A percentile compares a stretch with the other conserved stretches of the same genome.
These are phyloP conservation scores for Echinarachnius parma DNA, from an alignment of 53 echinoderm and acorn worm species.

Conservation along the genomic window DNA sequence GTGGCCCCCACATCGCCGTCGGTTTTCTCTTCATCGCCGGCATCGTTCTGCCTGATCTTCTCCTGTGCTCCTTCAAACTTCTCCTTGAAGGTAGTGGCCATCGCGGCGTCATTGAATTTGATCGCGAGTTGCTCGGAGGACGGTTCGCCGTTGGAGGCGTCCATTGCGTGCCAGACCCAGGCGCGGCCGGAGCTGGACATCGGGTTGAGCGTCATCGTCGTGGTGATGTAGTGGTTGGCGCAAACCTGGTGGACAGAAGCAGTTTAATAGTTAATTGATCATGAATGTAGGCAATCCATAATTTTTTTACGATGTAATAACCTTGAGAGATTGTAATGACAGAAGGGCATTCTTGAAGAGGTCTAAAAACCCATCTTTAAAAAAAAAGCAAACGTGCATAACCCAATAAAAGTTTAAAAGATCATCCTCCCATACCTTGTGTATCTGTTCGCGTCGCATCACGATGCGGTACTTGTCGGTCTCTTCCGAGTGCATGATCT, in stretches of 20 bases:
- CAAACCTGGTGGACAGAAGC: no score
- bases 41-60: constrained; percentile 16
- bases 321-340: no score
- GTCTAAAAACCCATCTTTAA: no score
- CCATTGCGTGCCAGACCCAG: constrained; percentile 76
- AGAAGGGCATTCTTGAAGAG: no score
- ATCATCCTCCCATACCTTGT: no score
- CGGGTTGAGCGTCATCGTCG: constrained; percentile 36
- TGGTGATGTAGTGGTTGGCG: constrained; percentile 57
- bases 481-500: constrained; percentile 53
- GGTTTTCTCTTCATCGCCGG: no score
- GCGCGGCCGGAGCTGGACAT: constrained; percentile 46
- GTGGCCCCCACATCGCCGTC: no score
- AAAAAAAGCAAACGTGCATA: no score
- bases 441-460: constrained; percentile 78
- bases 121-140: constrained; percentile 56
- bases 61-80: constrained; percentile 35
- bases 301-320: no score
- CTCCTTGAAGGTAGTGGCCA: constrained; percentile 52
- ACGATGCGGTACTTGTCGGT: constrained; percentile 51
- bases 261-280: no score
- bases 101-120: constrained; percentile 44
- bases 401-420: no score
- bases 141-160: constrained; percentile 53
- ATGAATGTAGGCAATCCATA: no score